Evolutionary conservation across 2,113 vertebrate species (phyloP).

Genomic region (Nothocercus julius): DNA sequence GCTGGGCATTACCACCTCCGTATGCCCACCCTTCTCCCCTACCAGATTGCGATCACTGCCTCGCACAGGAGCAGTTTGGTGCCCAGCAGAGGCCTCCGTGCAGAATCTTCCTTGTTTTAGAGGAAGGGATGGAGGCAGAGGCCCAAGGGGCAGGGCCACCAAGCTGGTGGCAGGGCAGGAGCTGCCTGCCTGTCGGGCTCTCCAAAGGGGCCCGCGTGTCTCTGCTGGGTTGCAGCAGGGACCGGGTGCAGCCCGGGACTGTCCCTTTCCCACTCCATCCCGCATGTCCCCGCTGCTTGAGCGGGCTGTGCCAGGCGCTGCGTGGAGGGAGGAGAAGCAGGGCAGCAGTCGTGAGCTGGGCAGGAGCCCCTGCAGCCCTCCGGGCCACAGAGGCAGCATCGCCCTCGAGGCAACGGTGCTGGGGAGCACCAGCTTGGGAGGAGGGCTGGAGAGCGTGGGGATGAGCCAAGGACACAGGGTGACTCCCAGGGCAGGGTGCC

Average conservation of each 20-base stretch:
- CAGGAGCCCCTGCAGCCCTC: background rate
- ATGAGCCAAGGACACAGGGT: background rate
- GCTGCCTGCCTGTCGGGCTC: background rate
- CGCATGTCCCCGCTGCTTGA: no score
- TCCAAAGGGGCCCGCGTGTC: background rate
- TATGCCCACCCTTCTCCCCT: background rate
- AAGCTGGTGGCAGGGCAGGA: background rate
- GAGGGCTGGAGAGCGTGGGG: background rate
- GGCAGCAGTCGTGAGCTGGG: background rate
- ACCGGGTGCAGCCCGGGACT: background rate
- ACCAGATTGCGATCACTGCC: background rate
- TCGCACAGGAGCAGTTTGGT: background rate
- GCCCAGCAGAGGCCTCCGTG: background rate
- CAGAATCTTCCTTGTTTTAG: constrained; percentile 80
- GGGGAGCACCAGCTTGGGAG: no score
- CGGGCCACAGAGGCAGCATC: no score
- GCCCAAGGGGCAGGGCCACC: background rate
- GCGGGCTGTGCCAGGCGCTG: background rate
- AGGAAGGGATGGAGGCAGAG: constrained; percentile 68
- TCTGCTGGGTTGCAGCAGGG: background rate
- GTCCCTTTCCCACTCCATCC: background rate
- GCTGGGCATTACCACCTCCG: background rate
- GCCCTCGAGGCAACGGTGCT: no score
- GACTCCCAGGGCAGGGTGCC: background rate
- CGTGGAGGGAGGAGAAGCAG: no score